phyloP scores from a whole-genome alignment of 1,140 invertebrate species.

The Pachypeltis micranthus region DNA sequence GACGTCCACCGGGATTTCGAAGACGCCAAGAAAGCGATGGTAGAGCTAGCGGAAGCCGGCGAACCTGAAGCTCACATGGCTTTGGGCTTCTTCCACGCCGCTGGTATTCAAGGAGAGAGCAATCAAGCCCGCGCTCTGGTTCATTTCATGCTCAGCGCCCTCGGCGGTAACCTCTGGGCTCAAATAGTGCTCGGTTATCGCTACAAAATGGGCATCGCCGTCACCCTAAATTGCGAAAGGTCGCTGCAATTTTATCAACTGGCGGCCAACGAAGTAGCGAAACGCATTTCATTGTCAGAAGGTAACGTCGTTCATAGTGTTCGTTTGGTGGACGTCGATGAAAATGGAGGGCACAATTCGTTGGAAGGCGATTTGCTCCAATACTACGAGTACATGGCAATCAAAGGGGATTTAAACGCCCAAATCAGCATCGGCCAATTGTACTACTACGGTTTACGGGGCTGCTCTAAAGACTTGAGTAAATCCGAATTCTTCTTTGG shows the following conservation, averaged over 20 bases:
- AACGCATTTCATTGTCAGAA: slow-evolving; percentile 70
- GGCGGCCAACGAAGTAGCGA: slow-evolving; percentile 78
- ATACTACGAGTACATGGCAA: slow-evolving; percentile 91
- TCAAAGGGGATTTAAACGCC: slow-evolving; percentile 95
- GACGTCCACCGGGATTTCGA: slow-evolving; percentile 60
- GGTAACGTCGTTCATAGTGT: slow-evolving; percentile 80
- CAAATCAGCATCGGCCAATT: slow-evolving; percentile 85
- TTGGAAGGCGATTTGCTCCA: slow-evolving; percentile 90
- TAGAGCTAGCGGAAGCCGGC: slow-evolving; percentile 60
- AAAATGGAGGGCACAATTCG: slow-evolving; percentile 60
- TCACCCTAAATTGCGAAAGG: slow-evolving; percentile 77
- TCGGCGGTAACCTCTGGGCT: slow-evolving; percentile 77
- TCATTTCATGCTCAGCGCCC: slow-evolving; percentile 78
- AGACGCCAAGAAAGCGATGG: slow-evolving; percentile 62
- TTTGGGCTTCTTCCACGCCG: slow-evolving; percentile 77
- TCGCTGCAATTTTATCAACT: slow-evolving; percentile 77
- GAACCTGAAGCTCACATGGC: slow-evolving; percentile 80
- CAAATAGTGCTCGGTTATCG: slow-evolving; percentile 89
- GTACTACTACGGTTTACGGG: slow-evolving; percentile 94
- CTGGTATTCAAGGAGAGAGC: slow-evolving; percentile 67
- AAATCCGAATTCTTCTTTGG: slow-evolving; percentile 86
- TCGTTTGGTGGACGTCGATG: slow-evolving; percentile 77
- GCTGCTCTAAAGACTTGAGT: slow-evolving; percentile 81
- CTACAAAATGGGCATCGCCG: slow-evolving; percentile 59
- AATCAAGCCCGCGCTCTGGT: slow-evolving; percentile 79